These are phyloP conservation scores for Anguilla obscura DNA, from an alignment of 2,797 vertebrate species.

Conservation along the genomic window DNA sequence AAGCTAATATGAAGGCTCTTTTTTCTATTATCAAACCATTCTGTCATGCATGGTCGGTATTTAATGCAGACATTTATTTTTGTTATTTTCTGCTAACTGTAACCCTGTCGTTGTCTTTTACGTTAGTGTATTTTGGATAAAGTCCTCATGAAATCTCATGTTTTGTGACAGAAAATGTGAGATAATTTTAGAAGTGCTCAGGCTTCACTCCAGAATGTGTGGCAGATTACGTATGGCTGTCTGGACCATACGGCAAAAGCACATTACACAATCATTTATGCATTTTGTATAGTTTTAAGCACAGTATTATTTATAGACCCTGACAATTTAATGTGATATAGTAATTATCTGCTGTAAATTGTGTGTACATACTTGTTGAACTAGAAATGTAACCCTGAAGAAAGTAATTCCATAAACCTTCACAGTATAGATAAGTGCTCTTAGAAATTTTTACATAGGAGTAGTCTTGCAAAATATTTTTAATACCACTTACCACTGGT, in stretches of 20 bases:
- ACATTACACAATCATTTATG: background rate
- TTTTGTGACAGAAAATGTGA: conserved; percentile 2
- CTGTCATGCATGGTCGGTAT: background rate
- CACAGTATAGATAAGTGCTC: background rate
- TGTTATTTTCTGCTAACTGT: background rate
- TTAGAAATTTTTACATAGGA: background rate
- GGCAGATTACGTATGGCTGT: background rate
- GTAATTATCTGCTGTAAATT: background rate
- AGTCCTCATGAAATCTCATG: background rate
- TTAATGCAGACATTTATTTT: background rate
- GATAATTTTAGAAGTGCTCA: background rate
- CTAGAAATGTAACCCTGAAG: background rate
- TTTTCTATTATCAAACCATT: background rate
- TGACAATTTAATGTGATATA: background rate
- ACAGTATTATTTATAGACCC: background rate
- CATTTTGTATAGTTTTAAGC: background rate
- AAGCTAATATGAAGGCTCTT: background rate
- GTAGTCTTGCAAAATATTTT: background rate
- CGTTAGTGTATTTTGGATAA: background rate
- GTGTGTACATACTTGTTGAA: background rate
- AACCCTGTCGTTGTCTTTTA: background rate
- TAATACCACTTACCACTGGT: background rate
- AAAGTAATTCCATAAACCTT: background rate
- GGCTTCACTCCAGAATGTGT: background rate
- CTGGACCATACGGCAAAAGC: background rate